Conservation (phyloP, 2,888 invertebrate species). For the Lathronympha strigana region DNA sequence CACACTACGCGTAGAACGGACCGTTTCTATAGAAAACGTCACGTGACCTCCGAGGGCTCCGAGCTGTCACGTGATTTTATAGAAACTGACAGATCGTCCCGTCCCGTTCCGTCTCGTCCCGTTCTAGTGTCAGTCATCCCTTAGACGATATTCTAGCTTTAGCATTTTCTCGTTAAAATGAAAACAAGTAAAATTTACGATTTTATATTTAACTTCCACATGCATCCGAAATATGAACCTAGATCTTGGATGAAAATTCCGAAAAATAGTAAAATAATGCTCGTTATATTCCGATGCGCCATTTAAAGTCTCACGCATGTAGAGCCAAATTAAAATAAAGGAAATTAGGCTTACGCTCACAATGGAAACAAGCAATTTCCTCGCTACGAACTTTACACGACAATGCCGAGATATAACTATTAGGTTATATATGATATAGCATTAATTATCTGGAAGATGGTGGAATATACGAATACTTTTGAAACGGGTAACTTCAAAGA, state of each 20-base stretch:
- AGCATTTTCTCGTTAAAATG: no score
- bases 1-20: no score
- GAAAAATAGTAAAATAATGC: conserved; percentile 7
- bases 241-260: background rate
- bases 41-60: no score
- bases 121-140: no score
- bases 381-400: conserved; percentile 37
- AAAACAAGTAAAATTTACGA: background rate
- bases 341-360: conserved; percentile 51
- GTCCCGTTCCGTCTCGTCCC: no score
- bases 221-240: background rate
- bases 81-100: no score
- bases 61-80: no score
- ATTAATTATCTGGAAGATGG: background rate
- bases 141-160: no score
- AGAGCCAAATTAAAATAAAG: conserved; percentile 56
- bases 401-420: conserved; percentile 4
- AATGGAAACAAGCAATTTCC: conserved; percentile 60
- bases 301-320: conserved; percentile 46
- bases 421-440: background rate
- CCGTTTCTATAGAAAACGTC: no score
- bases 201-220: background rate
- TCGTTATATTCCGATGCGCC: conserved; percentile 8
- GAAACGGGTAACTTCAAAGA: background rate
- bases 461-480: background rate